A percentile compares a stretch with the other conserved stretches of the same genome.
Conservation (phyloP, 2,113 vertebrate genomes). For the Acanthochromis polyacanthus region DNA sequence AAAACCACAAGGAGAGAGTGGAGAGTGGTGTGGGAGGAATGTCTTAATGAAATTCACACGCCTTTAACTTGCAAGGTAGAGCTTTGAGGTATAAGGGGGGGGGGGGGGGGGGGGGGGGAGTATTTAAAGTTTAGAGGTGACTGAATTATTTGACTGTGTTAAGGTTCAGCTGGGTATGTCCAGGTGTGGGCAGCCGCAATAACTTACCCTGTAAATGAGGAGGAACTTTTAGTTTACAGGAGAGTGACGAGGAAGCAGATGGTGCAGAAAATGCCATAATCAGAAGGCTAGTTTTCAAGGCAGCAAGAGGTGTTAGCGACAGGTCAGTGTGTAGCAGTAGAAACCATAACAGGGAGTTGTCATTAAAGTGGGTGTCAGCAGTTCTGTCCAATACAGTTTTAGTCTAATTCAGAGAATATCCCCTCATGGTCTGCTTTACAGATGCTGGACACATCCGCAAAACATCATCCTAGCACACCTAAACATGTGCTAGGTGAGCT, state of each 20-base stretch:
- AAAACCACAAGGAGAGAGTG: slow-evolving; percentile 39
- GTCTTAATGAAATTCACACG: slow-evolving; percentile 57
- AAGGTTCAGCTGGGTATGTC: neutral
- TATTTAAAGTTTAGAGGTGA: slow-evolving; percentile 52
- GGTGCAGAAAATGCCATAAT: neutral
- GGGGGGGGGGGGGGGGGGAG: slow-evolving; percentile 6
- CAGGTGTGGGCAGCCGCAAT: slow-evolving; percentile 10
- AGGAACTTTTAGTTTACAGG: slow-evolving; percentile 1
- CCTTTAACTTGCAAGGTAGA: slow-evolving; percentile 42
- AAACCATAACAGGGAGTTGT: neutral
- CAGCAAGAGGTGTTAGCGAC: neutral
- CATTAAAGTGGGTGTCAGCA: too few relatives aligned
- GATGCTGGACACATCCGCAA: too few relatives aligned
- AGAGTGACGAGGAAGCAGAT: neutral
- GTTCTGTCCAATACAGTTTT: too few relatives aligned
- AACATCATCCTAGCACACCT: too few relatives aligned
- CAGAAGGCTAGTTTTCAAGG: neutral
- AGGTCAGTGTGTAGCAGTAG: neutral
- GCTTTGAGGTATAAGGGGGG: neutral
- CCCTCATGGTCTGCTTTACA: too few relatives aligned
- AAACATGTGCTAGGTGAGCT: too few relatives aligned
- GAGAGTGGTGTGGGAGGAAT: slow-evolving; percentile 50
- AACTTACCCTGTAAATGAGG: neutral
- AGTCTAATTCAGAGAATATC: too few relatives aligned
- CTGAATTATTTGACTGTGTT: slow-evolving; percentile 21